Percentiles rank a stretch among this genome's conserved stretches.
Conservation (phyloP, 2,797 vertebrate genomes). For the Oceanodroma leucorhoa region DNA sequence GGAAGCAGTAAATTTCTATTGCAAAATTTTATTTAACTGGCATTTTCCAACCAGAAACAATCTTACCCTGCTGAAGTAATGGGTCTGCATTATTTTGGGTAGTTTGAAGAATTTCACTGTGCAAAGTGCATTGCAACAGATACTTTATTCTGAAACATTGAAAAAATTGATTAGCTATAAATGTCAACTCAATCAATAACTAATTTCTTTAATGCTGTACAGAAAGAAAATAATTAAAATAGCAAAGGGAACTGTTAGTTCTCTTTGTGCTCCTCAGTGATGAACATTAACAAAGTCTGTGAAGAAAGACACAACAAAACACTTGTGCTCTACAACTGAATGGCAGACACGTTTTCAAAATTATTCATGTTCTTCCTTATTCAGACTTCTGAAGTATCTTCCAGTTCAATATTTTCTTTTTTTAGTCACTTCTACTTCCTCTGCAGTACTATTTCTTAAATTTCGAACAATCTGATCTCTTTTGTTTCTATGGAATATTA, state of each 20-base stretch:
- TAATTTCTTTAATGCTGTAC: constrained; percentile 12
- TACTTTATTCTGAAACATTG: background rate
- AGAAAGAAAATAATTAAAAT: constrained; percentile 1
- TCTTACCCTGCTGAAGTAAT: background rate
- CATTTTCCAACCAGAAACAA: background rate
- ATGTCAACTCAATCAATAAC: constrained; percentile 8
- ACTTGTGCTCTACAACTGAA: background rate
- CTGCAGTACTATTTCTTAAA: background rate
- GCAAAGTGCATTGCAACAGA: background rate
- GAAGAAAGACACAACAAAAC: background rate
- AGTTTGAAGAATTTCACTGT: background rate
- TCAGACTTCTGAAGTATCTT: background rate
- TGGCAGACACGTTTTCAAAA: background rate
- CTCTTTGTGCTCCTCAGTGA: background rate
- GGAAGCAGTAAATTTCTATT: background rate
- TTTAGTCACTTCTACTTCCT: background rate
- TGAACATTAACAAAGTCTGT: background rate
- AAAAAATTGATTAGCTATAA: background rate
- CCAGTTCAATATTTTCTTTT: background rate
- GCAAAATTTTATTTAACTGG: background rate
- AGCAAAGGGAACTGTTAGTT: background rate
- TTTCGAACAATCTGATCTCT: background rate
- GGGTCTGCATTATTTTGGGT: background rate
- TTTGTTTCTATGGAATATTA: background rate
- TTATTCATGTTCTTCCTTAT: background rate